These are phyloP conservation scores for Julus scanicus DNA, from an alignment of 2,888 invertebrate species.

Conservation along the genomic window DNA sequence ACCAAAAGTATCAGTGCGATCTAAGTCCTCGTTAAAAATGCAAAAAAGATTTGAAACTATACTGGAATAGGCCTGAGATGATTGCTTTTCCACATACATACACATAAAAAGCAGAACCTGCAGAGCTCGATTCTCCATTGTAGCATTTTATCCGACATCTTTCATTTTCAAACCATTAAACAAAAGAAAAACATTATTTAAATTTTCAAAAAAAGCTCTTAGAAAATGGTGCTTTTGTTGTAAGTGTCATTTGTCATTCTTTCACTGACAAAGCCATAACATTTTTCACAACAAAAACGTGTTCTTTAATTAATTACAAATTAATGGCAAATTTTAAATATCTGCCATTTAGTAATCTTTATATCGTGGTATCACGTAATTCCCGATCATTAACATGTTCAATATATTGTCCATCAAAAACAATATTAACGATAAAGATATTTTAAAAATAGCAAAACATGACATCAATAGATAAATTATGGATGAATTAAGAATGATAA, in stretches of 20 bases:
- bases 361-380: too few relatives aligned
- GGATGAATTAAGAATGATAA: not conserved
- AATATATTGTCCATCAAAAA: too few relatives aligned
- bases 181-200: not conserved
- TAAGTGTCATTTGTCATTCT: not conserved
- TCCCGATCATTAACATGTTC: too few relatives aligned
- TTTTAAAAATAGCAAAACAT: too few relatives aligned
- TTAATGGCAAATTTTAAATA: too few relatives aligned
- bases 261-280: not conserved
- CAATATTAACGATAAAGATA: too few relatives aligned
- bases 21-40: constrained; percentile 56
- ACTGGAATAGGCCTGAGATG: not conserved
- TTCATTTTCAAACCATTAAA: not conserved
- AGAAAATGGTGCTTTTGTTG: not conserved
- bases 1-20: constrained; percentile 57
- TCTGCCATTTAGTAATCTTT: too few relatives aligned
- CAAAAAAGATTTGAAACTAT: constrained; percentile 51
- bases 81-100: not conserved
- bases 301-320: too few relatives aligned
- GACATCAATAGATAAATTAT: not conserved
- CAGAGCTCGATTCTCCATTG: not conserved
- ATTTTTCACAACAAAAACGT: too few relatives aligned
- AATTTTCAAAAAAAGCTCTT: not conserved
- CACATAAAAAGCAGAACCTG: not conserved
- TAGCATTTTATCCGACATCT: not conserved